phyloP scores from a whole-genome alignment of 2,888 invertebrate genomes.

The Epirrita christyi region DNA sequence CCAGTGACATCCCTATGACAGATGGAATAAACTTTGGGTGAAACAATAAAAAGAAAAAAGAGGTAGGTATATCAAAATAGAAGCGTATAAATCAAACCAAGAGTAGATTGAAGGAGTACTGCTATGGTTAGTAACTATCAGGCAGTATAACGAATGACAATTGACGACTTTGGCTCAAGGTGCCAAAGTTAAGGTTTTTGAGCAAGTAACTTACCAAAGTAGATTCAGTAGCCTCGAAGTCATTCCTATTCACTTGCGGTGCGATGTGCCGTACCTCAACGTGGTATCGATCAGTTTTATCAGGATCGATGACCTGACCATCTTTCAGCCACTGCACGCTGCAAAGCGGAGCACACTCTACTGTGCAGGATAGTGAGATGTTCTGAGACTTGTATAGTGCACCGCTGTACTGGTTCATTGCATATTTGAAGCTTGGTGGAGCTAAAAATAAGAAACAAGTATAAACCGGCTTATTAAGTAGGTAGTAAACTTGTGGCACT shows the following conservation, averaged over 20 bases:
- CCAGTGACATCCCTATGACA: too few relatives aligned
- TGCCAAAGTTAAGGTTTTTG: too few relatives aligned
- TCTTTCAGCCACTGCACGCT: constrained; percentile 94
- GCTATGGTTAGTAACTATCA: too few relatives aligned
- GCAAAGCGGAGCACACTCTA: constrained; percentile 95
- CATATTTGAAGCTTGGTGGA: constrained; percentile 94
- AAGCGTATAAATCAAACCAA: too few relatives aligned
- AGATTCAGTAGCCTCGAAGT: constrained; percentile 95
- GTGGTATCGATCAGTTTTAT: constrained; percentile 87
- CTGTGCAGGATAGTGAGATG: constrained; percentile 93
- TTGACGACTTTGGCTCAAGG: too few relatives aligned
- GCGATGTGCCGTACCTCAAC: constrained; percentile 87
- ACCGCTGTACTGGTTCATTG: constrained; percentile 92
- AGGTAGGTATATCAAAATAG: too few relatives aligned
- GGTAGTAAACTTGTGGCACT: too few relatives aligned
- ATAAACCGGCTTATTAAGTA: too few relatives aligned
- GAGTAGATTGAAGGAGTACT: too few relatives aligned
- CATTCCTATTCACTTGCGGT: constrained; percentile 91
- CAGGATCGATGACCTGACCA: constrained; percentile 87
- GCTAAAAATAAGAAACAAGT: constrained; percentile 81
- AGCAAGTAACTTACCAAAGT: constrained; percentile 83
- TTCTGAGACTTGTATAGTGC: constrained; percentile 90
- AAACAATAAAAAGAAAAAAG: too few relatives aligned
- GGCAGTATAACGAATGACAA: too few relatives aligned
- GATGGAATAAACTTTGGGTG: too few relatives aligned